phyloP scores from a whole-genome alignment of 2,888 invertebrate species.

The Megamerina dolium region DNA sequence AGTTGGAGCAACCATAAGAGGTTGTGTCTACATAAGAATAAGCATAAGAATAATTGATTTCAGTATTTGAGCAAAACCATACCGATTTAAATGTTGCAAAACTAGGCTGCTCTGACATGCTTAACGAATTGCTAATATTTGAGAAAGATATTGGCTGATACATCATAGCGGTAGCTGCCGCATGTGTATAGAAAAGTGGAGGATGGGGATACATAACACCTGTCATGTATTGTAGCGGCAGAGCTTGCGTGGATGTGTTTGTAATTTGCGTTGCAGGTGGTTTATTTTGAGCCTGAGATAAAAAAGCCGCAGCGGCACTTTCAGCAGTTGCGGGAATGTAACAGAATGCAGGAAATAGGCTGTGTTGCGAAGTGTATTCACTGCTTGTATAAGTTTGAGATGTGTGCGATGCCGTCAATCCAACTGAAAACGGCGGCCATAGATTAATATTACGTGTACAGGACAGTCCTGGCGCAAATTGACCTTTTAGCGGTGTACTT shows the following conservation, averaged over 20 bases:
- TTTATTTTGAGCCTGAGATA: slow-evolving; percentile 15
- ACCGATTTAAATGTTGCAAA: slow-evolving; percentile 23
- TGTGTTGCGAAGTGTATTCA: slow-evolving; percentile 43
- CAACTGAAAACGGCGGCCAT: slow-evolving; percentile 59
- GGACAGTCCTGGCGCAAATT: slow-evolving; percentile 21
- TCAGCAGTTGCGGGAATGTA: slow-evolving; percentile 52
- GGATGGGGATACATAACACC: slow-evolving; percentile 57
- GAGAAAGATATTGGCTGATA: slow-evolving; percentile 56
- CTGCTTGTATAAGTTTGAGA: slow-evolving; percentile 34
- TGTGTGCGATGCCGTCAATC: slow-evolving; percentile 43
- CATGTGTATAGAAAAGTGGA: slow-evolving; percentile 53
- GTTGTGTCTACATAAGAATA: slow-evolving; percentile 23
- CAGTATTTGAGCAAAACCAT: too few relatives aligned
- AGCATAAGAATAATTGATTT: not conserved
- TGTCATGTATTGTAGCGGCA: slow-evolving; percentile 59
- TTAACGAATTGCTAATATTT: slow-evolving; percentile 37
- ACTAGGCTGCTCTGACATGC: slow-evolving; percentile 24
- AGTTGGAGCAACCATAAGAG: slow-evolving; percentile 30
- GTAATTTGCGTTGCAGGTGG: slow-evolving; percentile 24
- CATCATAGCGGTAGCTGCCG: slow-evolving; percentile 53
- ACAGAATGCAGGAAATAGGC: slow-evolving; percentile 54
- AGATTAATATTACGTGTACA: slow-evolving; percentile 49
- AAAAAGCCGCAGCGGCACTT: slow-evolving; percentile 14
- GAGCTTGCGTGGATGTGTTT: slow-evolving; percentile 30
- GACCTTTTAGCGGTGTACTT: slow-evolving; percentile 17